These are phyloP conservation scores for Xiphophorus hellerii DNA, from an alignment of 2,113 vertebrate genomes.

Conservation along the genomic window DNA sequence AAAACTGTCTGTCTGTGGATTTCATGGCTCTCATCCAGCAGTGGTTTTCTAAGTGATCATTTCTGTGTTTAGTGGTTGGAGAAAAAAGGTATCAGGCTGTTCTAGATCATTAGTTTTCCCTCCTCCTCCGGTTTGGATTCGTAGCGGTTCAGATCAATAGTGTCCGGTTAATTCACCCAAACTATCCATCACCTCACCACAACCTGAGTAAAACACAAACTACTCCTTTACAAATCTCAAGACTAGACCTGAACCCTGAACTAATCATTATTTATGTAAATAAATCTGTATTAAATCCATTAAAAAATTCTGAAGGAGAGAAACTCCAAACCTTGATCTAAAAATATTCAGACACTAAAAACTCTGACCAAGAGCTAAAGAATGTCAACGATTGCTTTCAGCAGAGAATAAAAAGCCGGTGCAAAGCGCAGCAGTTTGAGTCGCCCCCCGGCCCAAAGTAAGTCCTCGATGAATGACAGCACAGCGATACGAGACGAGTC, in stretches of 20 bases:
- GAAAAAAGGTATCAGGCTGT: slow-evolving; percentile 36
- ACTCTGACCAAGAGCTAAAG: too few relatives aligned
- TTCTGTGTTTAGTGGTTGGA: slow-evolving; percentile 28
- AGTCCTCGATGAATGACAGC: slow-evolving; percentile 68
- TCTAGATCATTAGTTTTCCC: slow-evolving; percentile 51
- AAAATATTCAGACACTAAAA: too few relatives aligned
- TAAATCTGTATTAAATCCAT: too few relatives aligned
- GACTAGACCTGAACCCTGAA: too few relatives aligned
- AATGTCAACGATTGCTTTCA: not conserved
- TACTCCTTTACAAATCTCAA: not conserved
- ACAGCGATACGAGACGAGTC: slow-evolving; percentile 40
- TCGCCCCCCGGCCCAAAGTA: slow-evolving; percentile 11
- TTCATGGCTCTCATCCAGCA: slow-evolving; percentile 13
- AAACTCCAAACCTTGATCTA: too few relatives aligned
- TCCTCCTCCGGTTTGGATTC: slow-evolving; percentile 41
- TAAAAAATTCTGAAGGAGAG: too few relatives aligned
- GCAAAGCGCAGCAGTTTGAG: not conserved
- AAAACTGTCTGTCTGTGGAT: not conserved
- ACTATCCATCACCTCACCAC: slow-evolving; percentile 26
- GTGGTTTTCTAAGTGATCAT: slow-evolving; percentile 12
- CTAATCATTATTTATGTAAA: too few relatives aligned
- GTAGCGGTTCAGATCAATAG: slow-evolving; percentile 42
- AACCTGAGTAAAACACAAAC: slow-evolving; percentile 31
- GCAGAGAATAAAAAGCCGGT: not conserved
- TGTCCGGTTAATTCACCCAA: slow-evolving; percentile 1